Conservation (phyloP, 53 echinoderm and acorn worm species). For the Temnopleurus reevesii region DNA sequence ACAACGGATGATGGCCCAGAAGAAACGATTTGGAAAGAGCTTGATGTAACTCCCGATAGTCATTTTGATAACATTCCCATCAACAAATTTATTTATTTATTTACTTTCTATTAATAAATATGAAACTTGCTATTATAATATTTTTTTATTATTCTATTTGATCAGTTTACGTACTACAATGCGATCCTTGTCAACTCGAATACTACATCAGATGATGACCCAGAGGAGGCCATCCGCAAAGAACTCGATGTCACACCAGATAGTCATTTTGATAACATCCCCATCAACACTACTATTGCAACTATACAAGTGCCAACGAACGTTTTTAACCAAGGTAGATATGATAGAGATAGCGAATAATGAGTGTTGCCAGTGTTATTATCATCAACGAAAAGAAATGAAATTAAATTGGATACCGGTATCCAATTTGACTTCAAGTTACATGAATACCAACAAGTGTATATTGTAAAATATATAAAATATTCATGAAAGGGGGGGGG, state of each 20-base stretch:
- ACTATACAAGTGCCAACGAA: slow-evolving; percentile 90
- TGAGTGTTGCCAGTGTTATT: too few species aligned
- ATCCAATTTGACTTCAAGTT: too few species aligned
- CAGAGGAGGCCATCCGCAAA: slow-evolving; percentile 8
- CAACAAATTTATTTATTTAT: too few species aligned
- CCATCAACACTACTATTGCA: slow-evolving; percentile 69
- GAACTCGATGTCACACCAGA: slow-evolving; percentile 56
- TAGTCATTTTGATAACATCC: slow-evolving; percentile 77
- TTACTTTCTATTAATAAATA: too few species aligned
- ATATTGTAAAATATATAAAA: too few species aligned
- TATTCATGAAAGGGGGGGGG: too few species aligned
- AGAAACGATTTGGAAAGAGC: slow-evolving; percentile 8
- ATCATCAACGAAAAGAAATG: too few species aligned
- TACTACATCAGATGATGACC: background rate
- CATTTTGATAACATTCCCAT: slow-evolving; percentile 81
- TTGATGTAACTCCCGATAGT: slow-evolving; percentile 57
- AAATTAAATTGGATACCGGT: too few species aligned
- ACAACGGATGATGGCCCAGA: background rate
- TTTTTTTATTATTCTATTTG: background rate
- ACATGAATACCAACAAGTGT: too few species aligned
- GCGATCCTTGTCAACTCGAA: slow-evolving; percentile 35
- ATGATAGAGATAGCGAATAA: too few species aligned
- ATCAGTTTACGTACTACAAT: slow-evolving; percentile 46
- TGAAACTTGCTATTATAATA: background rate
- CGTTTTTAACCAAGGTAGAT: slow-evolving; percentile 70